Evolutionary conservation across 2,888 invertebrate species (phyloP), one percentile per base, ranked within the genome.

Genomic region (Pterostichus madidus): DNA sequence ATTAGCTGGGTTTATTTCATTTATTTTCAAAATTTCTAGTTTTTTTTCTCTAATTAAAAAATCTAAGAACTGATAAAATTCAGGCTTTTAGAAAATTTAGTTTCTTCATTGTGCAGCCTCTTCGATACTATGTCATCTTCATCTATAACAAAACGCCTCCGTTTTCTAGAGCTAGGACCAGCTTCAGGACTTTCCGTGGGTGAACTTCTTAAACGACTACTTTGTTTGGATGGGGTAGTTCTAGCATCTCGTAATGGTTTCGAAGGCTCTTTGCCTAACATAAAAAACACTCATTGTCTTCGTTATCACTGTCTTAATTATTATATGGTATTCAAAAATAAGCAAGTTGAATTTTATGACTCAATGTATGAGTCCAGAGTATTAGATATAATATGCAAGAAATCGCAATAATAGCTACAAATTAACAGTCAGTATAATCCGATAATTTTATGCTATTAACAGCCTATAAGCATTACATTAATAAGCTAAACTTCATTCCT

Each of bases 81-180:
- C 80, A 84, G 87, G 86, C 86, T 87, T 87, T 81, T 87, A 85
- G 86, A 86, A 85, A 87, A 87, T 86, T 84, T 86, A 5, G 85
- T 84, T 85, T 85, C 86, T 84, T 85, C 85, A 84, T 8, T 81
- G 83, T 83, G 79, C 82, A 24, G 17, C 85, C 85, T 86, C 39
- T 86, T 86, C 79, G 83, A 52, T 84, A 35, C 84, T 81, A 4
- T 84, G 84, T 56, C 53, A 84, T 85, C 85, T 85, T 85, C 84
- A 17, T 85, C 85, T 78, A 77, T 85, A 84, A 85, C 85, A 85
- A 84, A 86, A 85, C 85, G 83, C 31, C 64, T 39, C 61, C 84
- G 85, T 85, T 86, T 86, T 84, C 85, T 85, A 75, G n/a, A n/a
- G n/a, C n/a, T n/a, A n/a, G n/a, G n/a, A n/a, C 49, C 11, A 2